Conservation (phyloP, 2,113 vertebrate genomes). For the Actenoides lindsayi region DNA sequence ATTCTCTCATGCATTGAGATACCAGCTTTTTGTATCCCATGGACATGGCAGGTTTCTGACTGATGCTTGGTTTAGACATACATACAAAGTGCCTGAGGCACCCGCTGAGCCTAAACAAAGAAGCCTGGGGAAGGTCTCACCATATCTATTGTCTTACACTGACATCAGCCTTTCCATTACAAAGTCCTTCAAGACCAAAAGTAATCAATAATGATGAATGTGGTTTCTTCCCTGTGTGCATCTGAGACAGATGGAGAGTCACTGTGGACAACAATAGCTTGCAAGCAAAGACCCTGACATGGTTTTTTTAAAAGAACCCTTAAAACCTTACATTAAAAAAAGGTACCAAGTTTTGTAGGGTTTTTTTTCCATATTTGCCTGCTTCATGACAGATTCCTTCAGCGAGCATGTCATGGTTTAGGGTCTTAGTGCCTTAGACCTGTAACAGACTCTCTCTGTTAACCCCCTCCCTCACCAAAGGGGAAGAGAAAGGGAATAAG, state of each 20-base stretch:
- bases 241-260: conserved; percentile 59
- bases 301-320: background rate
- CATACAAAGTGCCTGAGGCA: conserved; percentile 34
- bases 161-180: conserved; percentile 53
- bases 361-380: background rate
- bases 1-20: background rate
- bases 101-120: conserved; percentile 46
- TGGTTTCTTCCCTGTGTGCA: conserved; percentile 37
- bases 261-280: conserved; percentile 36
- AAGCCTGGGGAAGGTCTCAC: conserved; percentile 38
- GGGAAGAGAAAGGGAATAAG: no score
- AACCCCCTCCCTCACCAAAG: no score
- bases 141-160: conserved; percentile 47
- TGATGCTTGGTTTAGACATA: conserved; percentile 47
- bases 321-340: background rate
- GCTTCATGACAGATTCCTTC: background rate
- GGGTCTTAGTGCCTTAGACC: no score
- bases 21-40: conserved; percentile 28
- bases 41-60: conserved; percentile 47
- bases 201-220: conserved; percentile 68
- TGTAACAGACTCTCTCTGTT: no score
- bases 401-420: background rate
- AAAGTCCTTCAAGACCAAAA: conserved; percentile 59
- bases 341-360: background rate
- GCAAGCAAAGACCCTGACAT: background rate